Evolutionary conservation across 2,113 vertebrate species (phyloP).

Genomic region (Callithrix jacchus): DNA sequence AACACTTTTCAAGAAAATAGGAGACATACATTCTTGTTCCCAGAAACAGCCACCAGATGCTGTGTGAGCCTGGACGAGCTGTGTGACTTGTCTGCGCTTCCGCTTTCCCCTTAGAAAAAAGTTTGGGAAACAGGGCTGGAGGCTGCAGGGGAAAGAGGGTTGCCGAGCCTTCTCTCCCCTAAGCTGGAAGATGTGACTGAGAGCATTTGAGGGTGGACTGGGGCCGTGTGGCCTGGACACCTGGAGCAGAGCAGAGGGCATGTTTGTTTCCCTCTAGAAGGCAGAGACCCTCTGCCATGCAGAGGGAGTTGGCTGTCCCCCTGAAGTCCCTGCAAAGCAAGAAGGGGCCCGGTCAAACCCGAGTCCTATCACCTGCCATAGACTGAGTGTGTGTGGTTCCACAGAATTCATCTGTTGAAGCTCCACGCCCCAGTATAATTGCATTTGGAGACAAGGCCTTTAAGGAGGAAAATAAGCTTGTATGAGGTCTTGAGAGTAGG

Average conservation of each 20-base stretch:
- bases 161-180: neutral
- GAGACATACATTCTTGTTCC: neutral
- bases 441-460: neutral
- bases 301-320: neutral
- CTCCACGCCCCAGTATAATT: neutral
- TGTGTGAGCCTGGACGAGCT: neutral
- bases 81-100: neutral
- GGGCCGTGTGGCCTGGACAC: neutral
- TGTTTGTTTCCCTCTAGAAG: neutral
- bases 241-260: neutral
- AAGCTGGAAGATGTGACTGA: neutral
- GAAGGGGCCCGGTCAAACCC: neutral
- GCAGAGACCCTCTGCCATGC: neutral
- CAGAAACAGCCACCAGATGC: neutral
- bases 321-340: neutral
- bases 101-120: neutral
- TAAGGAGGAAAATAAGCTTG: neutral
- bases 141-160: neutral
- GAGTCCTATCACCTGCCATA: no score
- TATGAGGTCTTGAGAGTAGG: neutral
- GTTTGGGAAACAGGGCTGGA: neutral
- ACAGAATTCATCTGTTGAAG: neutral
- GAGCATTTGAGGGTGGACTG: accelerated
- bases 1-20: neutral
- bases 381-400: neutral